Evolutionary conservation across 1,140 invertebrate species (phyloP).

Genomic region (Gryllus bimaculatus): DNA sequence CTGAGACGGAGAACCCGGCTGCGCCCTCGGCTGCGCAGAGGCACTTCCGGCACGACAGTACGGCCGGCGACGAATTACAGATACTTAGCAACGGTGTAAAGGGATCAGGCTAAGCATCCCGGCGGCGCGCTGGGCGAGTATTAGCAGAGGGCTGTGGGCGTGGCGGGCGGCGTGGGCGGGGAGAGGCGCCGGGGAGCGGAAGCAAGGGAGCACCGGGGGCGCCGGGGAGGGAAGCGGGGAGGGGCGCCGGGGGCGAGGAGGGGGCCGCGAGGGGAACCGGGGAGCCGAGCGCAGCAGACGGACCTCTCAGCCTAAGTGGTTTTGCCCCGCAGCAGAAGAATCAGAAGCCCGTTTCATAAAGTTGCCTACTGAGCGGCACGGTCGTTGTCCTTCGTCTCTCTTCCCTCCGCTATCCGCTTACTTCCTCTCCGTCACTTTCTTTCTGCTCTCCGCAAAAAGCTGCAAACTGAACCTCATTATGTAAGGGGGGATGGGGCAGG

Average conservation of each 20-base stretch:
- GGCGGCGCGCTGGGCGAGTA: background rate
- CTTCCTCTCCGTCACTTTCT: background rate
- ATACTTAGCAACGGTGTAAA: slow-evolving; percentile 4
- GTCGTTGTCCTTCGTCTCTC: background rate
- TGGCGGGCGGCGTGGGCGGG: background rate
- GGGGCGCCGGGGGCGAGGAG: no score
- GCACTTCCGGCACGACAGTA: background rate
- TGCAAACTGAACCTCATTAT: background rate
- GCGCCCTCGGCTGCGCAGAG: background rate
- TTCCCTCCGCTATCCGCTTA: background rate
- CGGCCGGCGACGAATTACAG: background rate
- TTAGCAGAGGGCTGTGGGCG: background rate
- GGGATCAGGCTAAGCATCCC: background rate
- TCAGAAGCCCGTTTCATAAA: slow-evolving; percentile 4
- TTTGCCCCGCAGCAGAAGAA: background rate
- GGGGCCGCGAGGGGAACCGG: no score
- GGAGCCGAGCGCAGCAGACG: background rate
- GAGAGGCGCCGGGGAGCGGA: background rate
- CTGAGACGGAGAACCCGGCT: background rate
- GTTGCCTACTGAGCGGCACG: background rate
- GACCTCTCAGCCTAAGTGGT: background rate
- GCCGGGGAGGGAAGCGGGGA: no score
- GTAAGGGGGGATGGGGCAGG: background rate
- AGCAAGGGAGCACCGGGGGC: background rate
- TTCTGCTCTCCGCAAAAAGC: background rate